Base-by-base conservation (phyloP, 2,113 vertebrate genomes). In the Sakesphorus luctuosus region DNA sequence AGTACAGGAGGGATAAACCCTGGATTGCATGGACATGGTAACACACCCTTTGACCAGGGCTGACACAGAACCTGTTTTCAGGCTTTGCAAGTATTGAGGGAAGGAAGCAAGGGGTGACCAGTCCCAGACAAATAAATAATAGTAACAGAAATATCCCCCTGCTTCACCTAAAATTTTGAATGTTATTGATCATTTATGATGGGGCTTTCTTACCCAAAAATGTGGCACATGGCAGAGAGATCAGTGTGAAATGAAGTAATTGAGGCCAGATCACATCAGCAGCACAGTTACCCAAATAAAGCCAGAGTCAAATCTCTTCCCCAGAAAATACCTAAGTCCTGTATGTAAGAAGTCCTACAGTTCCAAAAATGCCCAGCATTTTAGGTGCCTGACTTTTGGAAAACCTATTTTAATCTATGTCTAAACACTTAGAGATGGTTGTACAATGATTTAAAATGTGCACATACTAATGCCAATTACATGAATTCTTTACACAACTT, bases 1-100 rank as follows among this genome's bases (percentile, higher is more conserved):
- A 33, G 29, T 10, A 35, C 0, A 0, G 33, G 23, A 56, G 16
- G 18, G 26, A 36, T 19, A 72, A 66, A 38, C 4, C 5, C 50
- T 10, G 4, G 14, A 7, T 10, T n/a, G 20, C 11, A 2, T 5
- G 15, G 49, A 50, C 2, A 1, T 4, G 18, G 9, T 13, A 65
- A 43, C 33, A 49, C 26, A 35, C 8, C n/a, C 2, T 71, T 20
- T 13, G 2, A 4, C 1, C 1, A 3, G 11, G 13, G 29, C 13
- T 1, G 2, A 11, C 3, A 2, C 26, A 50, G 61, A 74, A 33
- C 18, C 12, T 15, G 26, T 14, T 50, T 56, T 47, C 62, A 65
- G 67, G 35, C 21, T 61, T 53, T 50, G 6, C 33, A 68, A 16
- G 10, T 38, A 35, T 11, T 24, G 24, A 11, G 6, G 21, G 49